Evolutionary conservation across 1,140 invertebrate genomes (phyloP), one percentile per base, ranked within the genome.

Genomic region (Pogonus chalceus): DNA sequence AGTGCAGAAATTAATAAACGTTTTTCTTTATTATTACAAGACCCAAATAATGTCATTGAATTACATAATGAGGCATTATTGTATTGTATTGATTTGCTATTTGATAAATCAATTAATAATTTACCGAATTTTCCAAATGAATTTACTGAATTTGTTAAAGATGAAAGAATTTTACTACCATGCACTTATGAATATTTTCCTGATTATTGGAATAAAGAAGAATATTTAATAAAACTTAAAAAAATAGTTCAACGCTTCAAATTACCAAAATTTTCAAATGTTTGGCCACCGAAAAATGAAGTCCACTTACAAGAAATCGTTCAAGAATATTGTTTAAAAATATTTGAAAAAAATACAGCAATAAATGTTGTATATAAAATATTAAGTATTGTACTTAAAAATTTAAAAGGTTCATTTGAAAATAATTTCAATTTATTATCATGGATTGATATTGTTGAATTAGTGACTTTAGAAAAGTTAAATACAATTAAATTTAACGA

Each of bases 21-120:
- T 49, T 70, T 82, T 18, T 60, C 63, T 20, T 56, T 59, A 26
- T 68, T 79, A 24, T 67, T 80, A 21, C 70, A 71, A 21, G 72
- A 79, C 57, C 76, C 82, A 0, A 72, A 77, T 54, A 78, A 76
- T 56, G 71, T 84, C 2, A 76, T 81, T 18, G 65, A 74, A 23
- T 65, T 83, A 24, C 84, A 84, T 57, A 87, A 87, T 62, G 73
- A 79, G 58, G 79, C 78, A 26, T 73, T 87, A 2, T 68, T 71
- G 48, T 78, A 77, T 57, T 61, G 86, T 18, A 77, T 72, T n/a
- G 62, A 76, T 22, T 76, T 85, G 35, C 65, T 79, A n/a, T 71
- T 77, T 20, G 74, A 83, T 69, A 71, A 78, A 12, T 62, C 75
- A 35, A 64, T 62, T 0, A 55, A 67, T 7, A 60, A 69, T 23